Conservation (phyloP, 2,113 vertebrate genomes). For the Corythoichthys intestinalis region DNA sequence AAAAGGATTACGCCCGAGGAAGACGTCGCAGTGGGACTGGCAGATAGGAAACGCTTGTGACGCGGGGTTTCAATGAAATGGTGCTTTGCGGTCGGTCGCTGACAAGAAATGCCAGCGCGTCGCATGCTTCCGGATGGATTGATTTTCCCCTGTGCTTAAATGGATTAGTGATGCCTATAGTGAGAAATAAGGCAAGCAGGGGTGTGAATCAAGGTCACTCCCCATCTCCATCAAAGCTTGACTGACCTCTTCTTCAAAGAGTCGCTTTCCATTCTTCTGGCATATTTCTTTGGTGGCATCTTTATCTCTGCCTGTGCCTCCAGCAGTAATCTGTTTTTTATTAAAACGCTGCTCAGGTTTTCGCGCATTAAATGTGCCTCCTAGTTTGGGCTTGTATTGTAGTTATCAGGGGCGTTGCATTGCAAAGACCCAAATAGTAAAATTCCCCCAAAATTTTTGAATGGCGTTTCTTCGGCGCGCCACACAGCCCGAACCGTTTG, state of each 20-base stretch:
- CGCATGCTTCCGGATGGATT: slow-evolving; percentile 3
- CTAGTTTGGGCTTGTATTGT: not conserved
- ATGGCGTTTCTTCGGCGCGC: too few relatives aligned
- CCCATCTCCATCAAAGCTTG: slow-evolving; percentile 27
- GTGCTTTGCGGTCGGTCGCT: not conserved
- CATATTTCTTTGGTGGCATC: not conserved
- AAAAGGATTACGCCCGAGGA: slow-evolving; percentile 11
- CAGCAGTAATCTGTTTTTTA: not conserved
- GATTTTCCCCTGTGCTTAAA: slow-evolving; percentile 15
- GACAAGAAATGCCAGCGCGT: slow-evolving; percentile 3
- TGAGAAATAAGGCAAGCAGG: slow-evolving; percentile 1
- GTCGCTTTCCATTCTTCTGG: slow-evolving; percentile 3
- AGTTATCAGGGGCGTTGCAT: too few relatives aligned
- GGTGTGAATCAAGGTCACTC: slow-evolving; percentile 9
- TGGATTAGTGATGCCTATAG: slow-evolving; percentile 5
- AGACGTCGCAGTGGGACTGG: not conserved
- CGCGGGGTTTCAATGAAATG: not conserved
- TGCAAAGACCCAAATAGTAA: too few relatives aligned
- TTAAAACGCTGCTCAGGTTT: slow-evolving; percentile 4
- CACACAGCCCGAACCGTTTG: too few relatives aligned
- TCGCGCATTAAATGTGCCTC: not conserved
- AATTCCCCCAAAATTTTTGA: too few relatives aligned
- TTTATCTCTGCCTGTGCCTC: slow-evolving; percentile 3
- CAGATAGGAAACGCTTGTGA: slow-evolving; percentile 4
- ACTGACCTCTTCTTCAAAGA: slow-evolving; percentile 30